Evolutionary conservation across 35 echinoderm and acorn worm genomes (phyloP), one percentile per base, ranked within the genome.

Genomic region (Lytechinus pictus): DNA sequence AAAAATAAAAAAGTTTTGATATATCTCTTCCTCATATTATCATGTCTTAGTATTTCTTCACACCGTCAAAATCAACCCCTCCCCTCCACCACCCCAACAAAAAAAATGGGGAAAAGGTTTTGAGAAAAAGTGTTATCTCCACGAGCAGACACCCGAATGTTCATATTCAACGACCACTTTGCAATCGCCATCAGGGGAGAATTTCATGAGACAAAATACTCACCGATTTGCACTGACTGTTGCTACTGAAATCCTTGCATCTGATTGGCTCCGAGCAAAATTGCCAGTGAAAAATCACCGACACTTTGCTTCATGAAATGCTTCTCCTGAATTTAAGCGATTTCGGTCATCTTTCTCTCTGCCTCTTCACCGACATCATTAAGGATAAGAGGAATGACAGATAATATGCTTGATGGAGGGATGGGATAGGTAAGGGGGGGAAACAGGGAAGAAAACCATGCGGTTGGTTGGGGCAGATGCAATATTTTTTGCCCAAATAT

Each of bases 401-500:
- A 33, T 89, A 89, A 16, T 44, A 44, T 44, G 33, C 87, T 51
- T 44, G 29, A 90, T 90, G 1, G 88, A 54, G 88, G 29, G 14
- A 90, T 3, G 88, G 52, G 52, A 90, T 28, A 13, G 52, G 52
- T 51, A 52, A 90, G 88, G 52, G 52, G 52, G 44, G 44, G 28
- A 90, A 90, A 54, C 52, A 27, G 88, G 88, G 52, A 44, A 33
- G 27, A 52, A 54, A 54, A 8, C 33, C 33, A 52, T 90, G 28
- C 88, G 88, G 88, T 79, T 79, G 88, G 88, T n/a, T 79, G 66
- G 66, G 66, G 66, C 33, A 79, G 88, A 90, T 90, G 88, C 33
- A 44, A 90, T 90, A 90, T 90, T 90, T 90, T 90, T 90, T 90
- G 88, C 16, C 88, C 88, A 90, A 90, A 90, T 90, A 90, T 90